Conservation (phyloP, 2,888 invertebrate genomes). For the Troides helena region DNA sequence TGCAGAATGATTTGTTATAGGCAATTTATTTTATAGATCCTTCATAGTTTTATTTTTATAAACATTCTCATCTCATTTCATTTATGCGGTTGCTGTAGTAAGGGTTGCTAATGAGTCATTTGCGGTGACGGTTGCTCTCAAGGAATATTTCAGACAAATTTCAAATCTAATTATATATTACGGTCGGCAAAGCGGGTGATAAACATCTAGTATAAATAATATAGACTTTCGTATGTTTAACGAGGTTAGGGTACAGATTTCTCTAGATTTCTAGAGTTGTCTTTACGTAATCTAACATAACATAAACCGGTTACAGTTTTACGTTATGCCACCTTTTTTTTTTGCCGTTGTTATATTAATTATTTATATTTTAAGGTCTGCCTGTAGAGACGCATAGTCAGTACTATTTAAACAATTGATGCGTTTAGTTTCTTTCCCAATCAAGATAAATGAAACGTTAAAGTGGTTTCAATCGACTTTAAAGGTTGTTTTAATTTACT, state of each 20-base stretch:
- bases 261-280: background rate
- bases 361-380: background rate
- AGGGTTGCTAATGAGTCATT: too few species aligned
- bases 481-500: slow-evolving; percentile 5
- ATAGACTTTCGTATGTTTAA: background rate
- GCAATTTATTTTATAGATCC: too few species aligned
- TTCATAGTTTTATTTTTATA: too few species aligned
- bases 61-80: too few species aligned
- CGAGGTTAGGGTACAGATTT: background rate
- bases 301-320: background rate
- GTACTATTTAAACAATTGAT: slow-evolving; percentile 1
- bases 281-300: background rate
- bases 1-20: too few species aligned
- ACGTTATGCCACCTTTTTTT: background rate
- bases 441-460: background rate
- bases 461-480: slow-evolving; percentile 2
- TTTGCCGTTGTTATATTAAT: background rate
- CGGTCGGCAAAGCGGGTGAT: too few species aligned
- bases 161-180: too few species aligned
- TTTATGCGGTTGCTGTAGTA: too few species aligned
- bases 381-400: background rate
- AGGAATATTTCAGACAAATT: too few species aligned
- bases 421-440: background rate
- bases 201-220: too few species aligned
- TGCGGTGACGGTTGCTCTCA: too few species aligned